Evolutionary conservation across 2,113 vertebrate genomes (phyloP).

Genomic region (Peucedramus taeniatus): DNA sequence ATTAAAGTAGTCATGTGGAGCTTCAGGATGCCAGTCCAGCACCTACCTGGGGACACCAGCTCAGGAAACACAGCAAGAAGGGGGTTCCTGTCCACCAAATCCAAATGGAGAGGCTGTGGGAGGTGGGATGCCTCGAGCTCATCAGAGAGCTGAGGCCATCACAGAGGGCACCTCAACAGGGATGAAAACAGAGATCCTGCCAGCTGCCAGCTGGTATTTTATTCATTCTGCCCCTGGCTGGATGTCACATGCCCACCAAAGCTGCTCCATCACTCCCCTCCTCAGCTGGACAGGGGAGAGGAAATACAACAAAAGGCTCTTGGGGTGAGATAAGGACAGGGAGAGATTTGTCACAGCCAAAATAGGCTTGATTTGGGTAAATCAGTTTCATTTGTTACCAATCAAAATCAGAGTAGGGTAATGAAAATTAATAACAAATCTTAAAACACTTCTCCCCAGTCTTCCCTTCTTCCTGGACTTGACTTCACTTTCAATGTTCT

Average conservation of each 20-base stretch:
- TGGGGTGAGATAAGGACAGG: neutral
- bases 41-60: neutral
- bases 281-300: neutral
- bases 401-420: neutral
- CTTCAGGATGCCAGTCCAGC: neutral
- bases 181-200: neutral
- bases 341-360: accelerated
- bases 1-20: neutral
- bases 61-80: neutral
- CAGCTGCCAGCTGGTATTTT: neutral
- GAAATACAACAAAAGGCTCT: accelerated
- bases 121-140: neutral
- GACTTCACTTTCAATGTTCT: neutral
- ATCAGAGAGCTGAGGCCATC: neutral
- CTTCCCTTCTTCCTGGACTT: neutral
- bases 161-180: neutral
- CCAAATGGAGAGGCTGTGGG: neutral
- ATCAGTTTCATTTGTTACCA: neutral
- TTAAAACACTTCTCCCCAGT: neutral
- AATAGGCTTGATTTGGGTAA: neutral
- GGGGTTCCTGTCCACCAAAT: neutral
- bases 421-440: neutral
- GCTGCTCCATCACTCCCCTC: accelerated
- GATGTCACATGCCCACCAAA: neutral
- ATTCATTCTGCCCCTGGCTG: neutral